Conservation (phyloP, 2,888 invertebrate species). For the Pterobdella sp. region DNA sequence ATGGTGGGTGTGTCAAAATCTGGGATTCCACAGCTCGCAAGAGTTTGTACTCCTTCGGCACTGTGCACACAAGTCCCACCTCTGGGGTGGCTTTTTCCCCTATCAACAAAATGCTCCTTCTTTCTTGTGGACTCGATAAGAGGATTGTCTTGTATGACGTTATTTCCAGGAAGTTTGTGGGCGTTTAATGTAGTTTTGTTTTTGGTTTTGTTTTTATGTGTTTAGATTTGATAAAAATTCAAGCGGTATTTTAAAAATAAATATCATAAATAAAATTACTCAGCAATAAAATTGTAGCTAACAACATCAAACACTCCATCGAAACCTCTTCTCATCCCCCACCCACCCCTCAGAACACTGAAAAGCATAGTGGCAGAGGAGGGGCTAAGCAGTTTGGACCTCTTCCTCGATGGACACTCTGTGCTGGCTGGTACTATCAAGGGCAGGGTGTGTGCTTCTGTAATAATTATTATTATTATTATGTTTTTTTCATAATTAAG, state of each 20-base stretch:
- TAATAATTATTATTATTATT: no score
- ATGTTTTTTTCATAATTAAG: no score
- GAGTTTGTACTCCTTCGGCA: slow-evolving; percentile 44
- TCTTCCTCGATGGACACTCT: neutral
- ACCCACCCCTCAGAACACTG: neutral
- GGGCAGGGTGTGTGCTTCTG: slow-evolving; percentile 1
- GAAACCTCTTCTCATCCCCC: neutral
- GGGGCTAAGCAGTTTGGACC: neutral
- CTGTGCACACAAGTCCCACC: slow-evolving; percentile 48
- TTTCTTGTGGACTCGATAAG: slow-evolving; percentile 52
- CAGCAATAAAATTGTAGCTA: no score
- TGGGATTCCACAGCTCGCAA: slow-evolving; percentile 49
- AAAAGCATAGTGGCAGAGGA: neutral
- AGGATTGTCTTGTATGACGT: slow-evolving; percentile 49
- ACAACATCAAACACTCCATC: neutral
- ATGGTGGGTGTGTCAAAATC: slow-evolving; percentile 48
- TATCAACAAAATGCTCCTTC: slow-evolving; percentile 49
- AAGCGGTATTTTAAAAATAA: no score
- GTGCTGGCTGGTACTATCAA: neutral
- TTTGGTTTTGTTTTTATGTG: neutral
- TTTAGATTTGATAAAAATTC: no score
- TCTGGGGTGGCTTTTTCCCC: slow-evolving; percentile 52
- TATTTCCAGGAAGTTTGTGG: slow-evolving; percentile 44
- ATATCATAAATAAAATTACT: no score
- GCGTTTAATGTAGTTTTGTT: neutral